Conservation (phyloP, 2,797 vertebrate species). For the Semotilus atromaculatus region DNA sequence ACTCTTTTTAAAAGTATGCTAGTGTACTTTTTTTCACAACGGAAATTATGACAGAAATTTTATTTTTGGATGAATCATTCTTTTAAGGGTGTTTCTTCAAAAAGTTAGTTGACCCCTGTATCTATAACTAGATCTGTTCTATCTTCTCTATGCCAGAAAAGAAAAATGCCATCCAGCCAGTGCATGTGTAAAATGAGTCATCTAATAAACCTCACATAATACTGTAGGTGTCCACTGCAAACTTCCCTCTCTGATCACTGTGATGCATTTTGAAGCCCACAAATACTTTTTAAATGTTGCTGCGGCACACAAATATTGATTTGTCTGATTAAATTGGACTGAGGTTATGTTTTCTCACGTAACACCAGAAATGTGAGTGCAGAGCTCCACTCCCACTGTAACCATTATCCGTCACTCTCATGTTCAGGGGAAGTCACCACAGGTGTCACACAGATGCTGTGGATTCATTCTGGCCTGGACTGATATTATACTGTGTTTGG, state of each 20-base stretch:
- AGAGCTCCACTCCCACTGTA: not conserved
- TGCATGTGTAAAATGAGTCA: not conserved
- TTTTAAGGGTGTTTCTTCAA: not conserved
- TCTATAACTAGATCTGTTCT: not conserved
- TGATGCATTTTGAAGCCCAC: not conserved
- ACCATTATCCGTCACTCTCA: not conserved
- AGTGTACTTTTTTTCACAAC: too few relatives aligned
- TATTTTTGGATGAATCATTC: too few relatives aligned
- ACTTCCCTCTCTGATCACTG: not conserved
- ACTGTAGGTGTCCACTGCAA: not conserved
- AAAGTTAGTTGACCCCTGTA: not conserved
- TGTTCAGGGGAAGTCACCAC: not conserved
- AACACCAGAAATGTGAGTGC: not conserved
- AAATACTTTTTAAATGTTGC: not conserved
- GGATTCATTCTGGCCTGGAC: not conserved
- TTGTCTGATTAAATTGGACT: not conserved
- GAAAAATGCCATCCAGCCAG: not conserved
- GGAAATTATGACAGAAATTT: too few relatives aligned
- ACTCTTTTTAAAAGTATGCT: not conserved
- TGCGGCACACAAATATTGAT: not conserved
- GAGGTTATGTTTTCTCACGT: not conserved
- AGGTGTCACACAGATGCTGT: slow-evolving; percentile 8
- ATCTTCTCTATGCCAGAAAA: not conserved
- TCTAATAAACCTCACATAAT: not conserved
- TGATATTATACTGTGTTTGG: not conserved